phyloP scores from a whole-genome alignment of 2,113 vertebrate genomes.

The Polyodon spathula region DNA sequence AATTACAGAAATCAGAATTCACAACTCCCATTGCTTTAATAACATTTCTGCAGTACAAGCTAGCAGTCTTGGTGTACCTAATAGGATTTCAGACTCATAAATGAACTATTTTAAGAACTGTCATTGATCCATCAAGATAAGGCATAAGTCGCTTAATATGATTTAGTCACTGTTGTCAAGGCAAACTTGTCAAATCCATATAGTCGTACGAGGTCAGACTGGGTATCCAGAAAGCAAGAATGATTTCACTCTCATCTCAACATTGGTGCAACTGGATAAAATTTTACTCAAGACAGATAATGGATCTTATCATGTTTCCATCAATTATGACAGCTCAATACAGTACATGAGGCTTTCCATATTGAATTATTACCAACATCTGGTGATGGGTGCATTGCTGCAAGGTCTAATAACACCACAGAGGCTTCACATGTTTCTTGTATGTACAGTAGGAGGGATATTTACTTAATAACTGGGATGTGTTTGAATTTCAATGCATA shows the following conservation, averaged over 20 bases:
- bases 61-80: neutral
- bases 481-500: no score
- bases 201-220: conserved; percentile 9
- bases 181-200: conserved; percentile 10
- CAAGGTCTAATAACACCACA: no score
- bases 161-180: conserved; percentile 12
- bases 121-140: conserved; percentile 9
- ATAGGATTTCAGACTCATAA: conserved; percentile 2
- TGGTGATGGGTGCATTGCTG: no score
- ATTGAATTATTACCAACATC: no score
- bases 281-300: conserved; percentile 2
- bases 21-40: neutral
- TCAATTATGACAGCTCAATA: neutral
- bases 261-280: neutral
- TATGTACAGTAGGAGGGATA: no score
- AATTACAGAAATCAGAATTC: neutral
- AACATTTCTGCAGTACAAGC: neutral
- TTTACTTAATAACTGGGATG: no score
- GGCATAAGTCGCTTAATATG: conserved; percentile 5
- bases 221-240: conserved; percentile 6
- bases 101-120: conserved; percentile 11
- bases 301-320: neutral
- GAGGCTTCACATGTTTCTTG: no score
- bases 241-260: neutral
- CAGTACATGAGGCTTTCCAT: neutral